Percentiles rank a stretch among this genome's conserved stretches.
Conservation (phyloP, 1,140 invertebrate genomes). For the Achroia grisella region DNA sequence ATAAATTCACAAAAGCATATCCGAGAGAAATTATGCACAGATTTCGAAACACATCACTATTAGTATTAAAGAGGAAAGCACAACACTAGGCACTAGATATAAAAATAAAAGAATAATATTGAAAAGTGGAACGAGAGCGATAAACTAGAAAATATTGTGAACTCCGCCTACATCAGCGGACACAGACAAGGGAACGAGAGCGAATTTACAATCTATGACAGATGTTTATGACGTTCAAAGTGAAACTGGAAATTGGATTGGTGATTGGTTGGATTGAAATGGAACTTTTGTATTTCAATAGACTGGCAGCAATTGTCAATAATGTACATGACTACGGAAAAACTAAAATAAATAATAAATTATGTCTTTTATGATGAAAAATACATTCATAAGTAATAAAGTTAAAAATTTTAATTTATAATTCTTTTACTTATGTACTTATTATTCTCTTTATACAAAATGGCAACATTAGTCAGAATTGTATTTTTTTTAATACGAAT, state of each 20-base stretch:
- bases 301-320: slow-evolving; percentile 34
- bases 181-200: slow-evolving; percentile 26
- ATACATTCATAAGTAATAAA: too few species aligned
- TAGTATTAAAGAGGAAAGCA: slow-evolving; percentile 23
- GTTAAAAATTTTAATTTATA: too few species aligned
- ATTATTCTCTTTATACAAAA: too few species aligned
- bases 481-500: too few species aligned
- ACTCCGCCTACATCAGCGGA: slow-evolving; percentile 50
- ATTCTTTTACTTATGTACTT: too few species aligned
- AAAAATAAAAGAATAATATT: slow-evolving; percentile 43
- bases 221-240: slow-evolving; percentile 26
- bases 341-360: too few species aligned
- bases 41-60: slow-evolving; percentile 44
- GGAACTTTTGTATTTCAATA: neutral
- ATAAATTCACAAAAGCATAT: slow-evolving; percentile 59
- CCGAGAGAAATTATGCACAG: slow-evolving; percentile 17
- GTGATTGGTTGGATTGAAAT: neutral
- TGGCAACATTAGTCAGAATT: too few species aligned
- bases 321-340: too few species aligned
- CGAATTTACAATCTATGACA: slow-evolving; percentile 39
- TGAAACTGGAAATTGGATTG: slow-evolving; percentile 18
- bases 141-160: slow-evolving; percentile 43
- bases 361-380: too few species aligned
- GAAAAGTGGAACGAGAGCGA: slow-evolving; percentile 70
- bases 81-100: slow-evolving; percentile 21